A percentile compares a stretch with the other conserved stretches of the same genome.
phyloP scores from a whole-genome alignment of 2,888 invertebrate genomes.

The Rhaphigaster nebulosa region DNA sequence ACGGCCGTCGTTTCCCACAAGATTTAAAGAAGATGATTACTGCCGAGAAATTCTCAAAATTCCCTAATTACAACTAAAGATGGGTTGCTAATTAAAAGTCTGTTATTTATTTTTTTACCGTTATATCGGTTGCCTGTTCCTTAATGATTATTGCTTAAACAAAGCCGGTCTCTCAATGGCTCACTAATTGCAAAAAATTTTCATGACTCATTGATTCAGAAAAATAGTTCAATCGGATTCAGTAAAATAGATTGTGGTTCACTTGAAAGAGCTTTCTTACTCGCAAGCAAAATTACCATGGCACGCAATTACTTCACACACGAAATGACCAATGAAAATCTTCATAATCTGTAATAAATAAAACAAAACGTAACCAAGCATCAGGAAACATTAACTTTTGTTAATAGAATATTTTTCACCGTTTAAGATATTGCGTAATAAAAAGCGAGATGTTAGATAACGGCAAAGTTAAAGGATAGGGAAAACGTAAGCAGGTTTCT shows the following conservation, averaged over 20 bases:
- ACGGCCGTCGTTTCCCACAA: not conserved
- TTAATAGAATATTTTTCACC: not conserved
- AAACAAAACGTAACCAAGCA: not conserved
- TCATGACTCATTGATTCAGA: no score
- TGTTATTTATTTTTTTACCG: not conserved
- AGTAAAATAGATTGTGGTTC: no score
- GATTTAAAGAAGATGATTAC: not conserved
- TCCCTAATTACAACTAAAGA: not conserved
- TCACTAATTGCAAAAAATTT: no score
- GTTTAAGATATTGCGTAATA: not conserved
- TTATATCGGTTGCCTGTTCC: not conserved
- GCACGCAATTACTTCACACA: no score
- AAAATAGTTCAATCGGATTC: no score
- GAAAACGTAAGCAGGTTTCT: constrained; percentile 14
- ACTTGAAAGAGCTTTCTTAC: no score
- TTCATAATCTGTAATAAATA: no score
- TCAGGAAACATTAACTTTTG: not conserved
- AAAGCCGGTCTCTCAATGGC: no score
- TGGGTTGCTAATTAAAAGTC: not conserved
- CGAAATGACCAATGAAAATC: no score
- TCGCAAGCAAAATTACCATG: no score
- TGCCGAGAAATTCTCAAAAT: not conserved
- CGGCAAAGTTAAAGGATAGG: not conserved
- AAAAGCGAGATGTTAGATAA: constrained; percentile 1
- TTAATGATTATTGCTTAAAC: no score